Percentiles rank a stretch among this genome's conserved stretches.
Conservation (phyloP, 2,113 vertebrate species). For the Daboia siamensis region DNA sequence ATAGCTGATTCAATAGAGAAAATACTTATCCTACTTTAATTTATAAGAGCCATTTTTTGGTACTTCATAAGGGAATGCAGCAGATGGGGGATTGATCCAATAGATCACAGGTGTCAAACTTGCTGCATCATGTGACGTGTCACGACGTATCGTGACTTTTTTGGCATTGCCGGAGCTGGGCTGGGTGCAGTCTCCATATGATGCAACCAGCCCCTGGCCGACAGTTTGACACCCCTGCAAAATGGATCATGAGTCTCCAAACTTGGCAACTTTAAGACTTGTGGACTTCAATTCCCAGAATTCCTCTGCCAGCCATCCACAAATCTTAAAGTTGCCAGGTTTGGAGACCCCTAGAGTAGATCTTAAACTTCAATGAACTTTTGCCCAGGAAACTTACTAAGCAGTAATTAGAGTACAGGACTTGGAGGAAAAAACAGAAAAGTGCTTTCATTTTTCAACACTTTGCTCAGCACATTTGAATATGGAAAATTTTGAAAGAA, state of each 20-base stretch:
- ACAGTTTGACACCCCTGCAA: no score
- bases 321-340: not conserved
- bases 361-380: not conserved
- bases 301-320: not conserved
- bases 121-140: no score
- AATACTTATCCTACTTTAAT: not conserved
- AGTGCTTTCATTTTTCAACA: not conserved
- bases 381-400: not conserved
- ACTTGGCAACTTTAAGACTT: not conserved
- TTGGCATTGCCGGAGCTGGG: no score
- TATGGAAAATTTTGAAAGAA: not conserved
- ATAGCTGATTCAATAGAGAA: not conserved
- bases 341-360: not conserved
- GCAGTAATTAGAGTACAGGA: not conserved
- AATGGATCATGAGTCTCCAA: not conserved
- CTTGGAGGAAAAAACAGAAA: not conserved
- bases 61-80: not conserved
- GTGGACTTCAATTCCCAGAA: not conserved
- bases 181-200: no score
- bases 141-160: no score
- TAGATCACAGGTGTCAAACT: not conserved
- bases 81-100: not conserved
- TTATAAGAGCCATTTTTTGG: not conserved
- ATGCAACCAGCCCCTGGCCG: no score
- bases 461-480: not conserved